A percentile compares a stretch with the other conserved stretches of the same genome.
These are phyloP conservation scores for Coregonus sp. DNA, from an alignment of 2,797 vertebrate species.

Conservation along the genomic window DNA sequence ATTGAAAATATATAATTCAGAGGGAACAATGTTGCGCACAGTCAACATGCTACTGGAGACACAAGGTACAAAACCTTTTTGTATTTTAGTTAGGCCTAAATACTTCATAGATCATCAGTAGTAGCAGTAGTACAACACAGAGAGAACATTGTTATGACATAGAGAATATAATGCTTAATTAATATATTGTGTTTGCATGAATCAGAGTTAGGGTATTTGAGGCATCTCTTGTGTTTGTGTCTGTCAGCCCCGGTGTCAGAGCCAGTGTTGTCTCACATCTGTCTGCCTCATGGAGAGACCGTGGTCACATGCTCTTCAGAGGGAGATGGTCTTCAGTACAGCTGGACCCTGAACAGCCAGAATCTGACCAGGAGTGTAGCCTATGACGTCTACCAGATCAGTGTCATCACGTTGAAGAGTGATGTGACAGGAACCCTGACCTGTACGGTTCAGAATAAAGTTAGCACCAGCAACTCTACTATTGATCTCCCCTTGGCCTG, in stretches of 20 bases:
- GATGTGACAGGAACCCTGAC: background rate
- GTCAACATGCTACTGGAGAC: background rate
- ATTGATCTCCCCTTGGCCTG: background rate
- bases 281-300: background rate
- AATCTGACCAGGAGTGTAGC: background rate
- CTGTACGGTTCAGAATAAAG: background rate
- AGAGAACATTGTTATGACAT: background rate
- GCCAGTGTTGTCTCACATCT: background rate
- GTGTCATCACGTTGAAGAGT: background rate
- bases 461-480: background rate
- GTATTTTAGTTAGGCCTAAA: background rate
- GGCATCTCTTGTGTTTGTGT: background rate
- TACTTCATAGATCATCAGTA: background rate
- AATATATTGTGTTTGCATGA: background rate
- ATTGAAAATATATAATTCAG: background rate
- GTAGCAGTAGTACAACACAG: no score
- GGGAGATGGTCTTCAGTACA: background rate
- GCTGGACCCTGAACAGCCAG: background rate
- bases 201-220: background rate
- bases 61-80: background rate
- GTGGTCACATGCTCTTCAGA: background rate
- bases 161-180: background rate
- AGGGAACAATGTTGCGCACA: fast-evolving
- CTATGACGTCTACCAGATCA: background rate
- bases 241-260: background rate